phyloP scores from a whole-genome alignment of 2,888 invertebrate species.

The Meandrusa payeni region DNA sequence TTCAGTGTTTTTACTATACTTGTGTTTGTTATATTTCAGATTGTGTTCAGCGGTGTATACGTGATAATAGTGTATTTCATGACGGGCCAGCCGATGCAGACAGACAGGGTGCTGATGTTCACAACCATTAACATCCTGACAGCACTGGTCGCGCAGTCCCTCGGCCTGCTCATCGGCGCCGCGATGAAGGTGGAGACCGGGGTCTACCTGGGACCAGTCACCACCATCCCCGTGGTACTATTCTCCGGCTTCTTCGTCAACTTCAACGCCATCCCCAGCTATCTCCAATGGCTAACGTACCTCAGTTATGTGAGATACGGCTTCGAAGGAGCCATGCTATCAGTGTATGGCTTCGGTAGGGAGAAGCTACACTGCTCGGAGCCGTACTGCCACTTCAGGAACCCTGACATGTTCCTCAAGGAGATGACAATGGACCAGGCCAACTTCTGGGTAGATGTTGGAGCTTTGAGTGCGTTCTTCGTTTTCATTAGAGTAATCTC shows the following conservation, averaged over 20 bases:
- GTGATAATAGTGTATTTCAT: constrained; percentile 96
- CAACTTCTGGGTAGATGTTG: constrained; percentile 91
- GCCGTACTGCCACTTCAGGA: constrained; percentile 91
- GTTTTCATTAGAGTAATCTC: constrained; percentile 88
- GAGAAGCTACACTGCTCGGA: constrained; percentile 90
- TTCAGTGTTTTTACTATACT: too few relatives aligned
- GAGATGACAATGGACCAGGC: constrained; percentile 91
- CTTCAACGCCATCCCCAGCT: constrained; percentile 93
- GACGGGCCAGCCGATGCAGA: constrained; percentile 96
- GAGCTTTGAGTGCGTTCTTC: constrained; percentile 90
- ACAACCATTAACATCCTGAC: constrained; percentile 87
- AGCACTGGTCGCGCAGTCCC: constrained; percentile 94
- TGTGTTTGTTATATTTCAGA: too few relatives aligned
- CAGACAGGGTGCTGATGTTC: constrained; percentile 90
- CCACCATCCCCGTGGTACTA: constrained; percentile 93
- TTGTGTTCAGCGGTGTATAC: constrained; percentile 92
- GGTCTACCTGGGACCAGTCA: constrained; percentile 91
- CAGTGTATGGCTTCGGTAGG: constrained; percentile 94
- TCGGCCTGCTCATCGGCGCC: constrained; percentile 95
- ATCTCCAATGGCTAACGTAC: constrained; percentile 94
- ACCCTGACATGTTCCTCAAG: constrained; percentile 90
- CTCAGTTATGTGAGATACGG: constrained; percentile 93
- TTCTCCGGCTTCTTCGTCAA: constrained; percentile 98
- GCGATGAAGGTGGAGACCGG: constrained; percentile 92
- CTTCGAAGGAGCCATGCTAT: constrained; percentile 95